Conservation (phyloP, 2,888 invertebrate species). For the Ptilodon capucinus region DNA sequence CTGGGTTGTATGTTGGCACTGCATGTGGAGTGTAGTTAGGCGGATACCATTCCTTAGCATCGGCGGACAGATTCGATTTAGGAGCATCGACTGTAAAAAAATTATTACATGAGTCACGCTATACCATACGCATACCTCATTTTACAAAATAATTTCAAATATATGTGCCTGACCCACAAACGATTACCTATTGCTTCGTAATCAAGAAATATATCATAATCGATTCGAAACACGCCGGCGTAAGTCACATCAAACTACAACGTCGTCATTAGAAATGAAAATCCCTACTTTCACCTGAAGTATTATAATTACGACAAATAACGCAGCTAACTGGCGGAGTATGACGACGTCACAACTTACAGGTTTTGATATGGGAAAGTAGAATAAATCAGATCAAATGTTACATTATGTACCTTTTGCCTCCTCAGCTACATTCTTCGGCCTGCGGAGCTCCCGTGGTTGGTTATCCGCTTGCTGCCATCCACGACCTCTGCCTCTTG, state of each 20-base stretch:
- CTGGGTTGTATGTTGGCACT: slow-evolving; percentile 51
- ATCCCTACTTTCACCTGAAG: slow-evolving; percentile 77
- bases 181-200: slow-evolving; percentile 30
- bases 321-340: slow-evolving; percentile 52
- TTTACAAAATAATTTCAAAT: slow-evolving; percentile 4
- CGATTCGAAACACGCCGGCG: slow-evolving; percentile 33
- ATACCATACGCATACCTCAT: slow-evolving; percentile 14
- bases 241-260: slow-evolving; percentile 52
- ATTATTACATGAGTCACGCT: slow-evolving; percentile 14
- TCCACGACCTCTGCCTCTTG: slow-evolving; percentile 78
- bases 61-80: slow-evolving; percentile 78
- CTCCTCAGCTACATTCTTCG: slow-evolving; percentile 62
- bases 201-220: slow-evolving; percentile 16
- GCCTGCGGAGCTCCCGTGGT: slow-evolving; percentile 74
- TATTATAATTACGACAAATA: slow-evolving; percentile 58
- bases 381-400: slow-evolving; percentile 22
- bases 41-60: slow-evolving; percentile 84
- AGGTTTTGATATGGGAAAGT: slow-evolving; percentile 47
- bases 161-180: slow-evolving; percentile 38
- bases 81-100: slow-evolving; percentile 57
- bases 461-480: slow-evolving; percentile 75
- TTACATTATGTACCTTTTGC: slow-evolving; percentile 52
- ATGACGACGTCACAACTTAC: slow-evolving; percentile 55
- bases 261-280: slow-evolving; percentile 77
- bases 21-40: slow-evolving; percentile 72